These are phyloP conservation scores for Mythimna pallens DNA, from an alignment of 2,888 invertebrate genomes.

Conservation along the genomic window DNA sequence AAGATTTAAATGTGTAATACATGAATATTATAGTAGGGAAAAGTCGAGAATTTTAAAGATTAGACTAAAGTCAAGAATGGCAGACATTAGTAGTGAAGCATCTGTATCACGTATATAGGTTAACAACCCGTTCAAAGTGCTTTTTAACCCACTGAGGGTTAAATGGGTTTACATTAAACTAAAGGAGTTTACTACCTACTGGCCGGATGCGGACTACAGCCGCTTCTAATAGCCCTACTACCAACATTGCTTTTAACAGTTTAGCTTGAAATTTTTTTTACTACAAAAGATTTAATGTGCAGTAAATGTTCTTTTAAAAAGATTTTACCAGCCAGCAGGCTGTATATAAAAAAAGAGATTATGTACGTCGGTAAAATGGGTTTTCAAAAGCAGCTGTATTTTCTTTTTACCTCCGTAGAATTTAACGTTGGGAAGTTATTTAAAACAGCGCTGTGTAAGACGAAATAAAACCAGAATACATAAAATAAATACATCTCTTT, in stretches of 20 bases:
- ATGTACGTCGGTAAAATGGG: neutral
- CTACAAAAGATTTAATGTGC: conserved; percentile 39
- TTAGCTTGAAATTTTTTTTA: conserved; percentile 19
- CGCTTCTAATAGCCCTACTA: conserved; percentile 24
- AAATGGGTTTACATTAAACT: conserved; percentile 52
- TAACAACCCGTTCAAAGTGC: conserved; percentile 51
- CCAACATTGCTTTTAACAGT: conserved; percentile 26
- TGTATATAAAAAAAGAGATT: conserved; percentile 15
- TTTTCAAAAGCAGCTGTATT: conserved; percentile 6
- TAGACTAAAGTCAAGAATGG: neutral
- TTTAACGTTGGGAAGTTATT: neutral
- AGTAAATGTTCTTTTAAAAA: conserved; percentile 32
- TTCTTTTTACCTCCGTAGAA: neutral
- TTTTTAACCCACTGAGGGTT: conserved; percentile 43
- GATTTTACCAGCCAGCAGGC: conserved; percentile 22
- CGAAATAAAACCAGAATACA: neutral
- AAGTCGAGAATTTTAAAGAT: too few relatives aligned
- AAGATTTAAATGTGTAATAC: too few relatives aligned
- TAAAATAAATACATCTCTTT: neutral
- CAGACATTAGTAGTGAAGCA: conserved; percentile 3
- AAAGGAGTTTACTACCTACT: conserved; percentile 42
- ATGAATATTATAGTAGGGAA: too few relatives aligned
- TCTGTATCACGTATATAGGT: conserved; percentile 35
- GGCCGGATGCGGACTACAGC: conserved; percentile 21
- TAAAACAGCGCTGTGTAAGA: neutral